A percentile compares a stretch with the other conserved stretches of the same genome.
Conservation (phyloP, 2,888 invertebrate genomes). For the Agrypnus murinus region DNA sequence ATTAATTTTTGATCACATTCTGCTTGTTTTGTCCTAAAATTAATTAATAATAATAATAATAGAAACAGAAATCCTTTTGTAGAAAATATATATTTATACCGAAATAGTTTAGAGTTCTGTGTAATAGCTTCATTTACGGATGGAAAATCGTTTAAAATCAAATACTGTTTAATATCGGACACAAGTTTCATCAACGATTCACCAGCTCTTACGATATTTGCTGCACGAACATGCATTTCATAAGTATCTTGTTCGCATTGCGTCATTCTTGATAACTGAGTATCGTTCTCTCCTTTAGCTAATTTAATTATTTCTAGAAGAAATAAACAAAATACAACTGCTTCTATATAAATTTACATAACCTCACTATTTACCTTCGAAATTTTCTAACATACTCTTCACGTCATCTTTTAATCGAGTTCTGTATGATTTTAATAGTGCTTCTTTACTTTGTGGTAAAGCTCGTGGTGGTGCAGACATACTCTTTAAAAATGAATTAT, state of each 20-base stretch:
- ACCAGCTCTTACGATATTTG: constrained; percentile 96
- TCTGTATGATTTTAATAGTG: constrained; percentile 94
- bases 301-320: constrained; percentile 89
- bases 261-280: constrained; percentile 91
- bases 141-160: constrained; percentile 98
- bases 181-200: constrained; percentile 98
- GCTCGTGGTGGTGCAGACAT: constrained; percentile 75
- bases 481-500: too few species aligned
- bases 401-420: constrained; percentile 96
- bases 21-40: constrained; percentile 85
- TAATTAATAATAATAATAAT: neutral
- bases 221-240: constrained; percentile 97
- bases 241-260: constrained; percentile 97
- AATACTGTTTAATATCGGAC: constrained; percentile 97
- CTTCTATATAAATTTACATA: constrained; percentile 52
- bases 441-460: constrained; percentile 95
- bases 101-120: constrained; percentile 91
- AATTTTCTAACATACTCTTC: constrained; percentile 98
- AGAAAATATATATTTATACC: constrained; percentile 59
- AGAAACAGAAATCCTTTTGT: neutral
- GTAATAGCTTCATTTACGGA: constrained; percentile 98
- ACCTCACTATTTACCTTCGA: constrained; percentile 82
- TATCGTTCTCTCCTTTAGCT: constrained; percentile 92
- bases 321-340: constrained; percentile 14
- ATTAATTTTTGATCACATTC: constrained; percentile 96